phyloP scores from a whole-genome alignment of 2,888 invertebrate species.

The Kryphioiulus occultus region DNA sequence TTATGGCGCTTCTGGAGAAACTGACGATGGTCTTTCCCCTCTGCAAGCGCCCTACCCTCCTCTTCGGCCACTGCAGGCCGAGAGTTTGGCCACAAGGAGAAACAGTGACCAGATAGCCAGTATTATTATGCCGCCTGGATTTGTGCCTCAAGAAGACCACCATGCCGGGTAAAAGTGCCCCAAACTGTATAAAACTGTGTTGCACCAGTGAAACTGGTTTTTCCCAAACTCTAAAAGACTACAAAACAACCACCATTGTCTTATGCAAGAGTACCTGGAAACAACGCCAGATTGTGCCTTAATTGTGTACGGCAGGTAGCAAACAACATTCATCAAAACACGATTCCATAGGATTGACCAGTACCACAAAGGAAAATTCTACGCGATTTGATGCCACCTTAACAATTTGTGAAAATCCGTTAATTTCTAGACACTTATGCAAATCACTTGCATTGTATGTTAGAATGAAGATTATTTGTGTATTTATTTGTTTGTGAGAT shows the following conservation, averaged over 20 bases:
- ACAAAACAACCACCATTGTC: background rate
- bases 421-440: too few species aligned
- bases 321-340: too few species aligned
- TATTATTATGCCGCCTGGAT: constrained; percentile 45
- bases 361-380: too few species aligned
- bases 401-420: too few species aligned
- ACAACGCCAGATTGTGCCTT: background rate
- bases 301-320: background rate
- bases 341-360: too few species aligned
- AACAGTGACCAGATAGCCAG: constrained; percentile 46
- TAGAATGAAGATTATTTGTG: too few species aligned
- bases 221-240: background rate
- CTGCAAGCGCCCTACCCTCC: constrained; percentile 45
- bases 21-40: constrained; percentile 38
- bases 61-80: constrained; percentile 18
- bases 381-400: too few species aligned
- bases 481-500: too few species aligned
- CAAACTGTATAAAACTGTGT: too few species aligned
- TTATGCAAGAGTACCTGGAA: background rate
- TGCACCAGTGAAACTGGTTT: too few species aligned
- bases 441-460: too few species aligned
- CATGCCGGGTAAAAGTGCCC: background rate
- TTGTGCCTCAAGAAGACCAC: constrained; percentile 37
- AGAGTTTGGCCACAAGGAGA: constrained; percentile 34
- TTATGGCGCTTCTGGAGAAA: constrained; percentile 28